Evolutionary conservation across 1,140 invertebrate species (phyloP).

Genomic region (Pseudobourletiella spinata): DNA sequence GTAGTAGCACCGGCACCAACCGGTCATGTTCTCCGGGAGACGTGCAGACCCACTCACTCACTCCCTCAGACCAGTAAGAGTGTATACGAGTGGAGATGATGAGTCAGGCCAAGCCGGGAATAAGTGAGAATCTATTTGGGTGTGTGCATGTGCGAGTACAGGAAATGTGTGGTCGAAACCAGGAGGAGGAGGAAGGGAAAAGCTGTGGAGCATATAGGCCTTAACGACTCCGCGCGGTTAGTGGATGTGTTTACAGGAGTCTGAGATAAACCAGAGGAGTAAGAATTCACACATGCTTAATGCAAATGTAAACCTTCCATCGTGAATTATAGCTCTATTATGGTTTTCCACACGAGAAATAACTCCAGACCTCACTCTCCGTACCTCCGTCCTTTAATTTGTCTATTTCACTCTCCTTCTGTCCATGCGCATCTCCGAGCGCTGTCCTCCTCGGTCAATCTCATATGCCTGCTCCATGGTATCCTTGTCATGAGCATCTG

Average conservation of each 20-base stretch:
- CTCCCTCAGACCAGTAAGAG: too few species aligned
- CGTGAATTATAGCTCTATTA: slow-evolving; percentile 19
- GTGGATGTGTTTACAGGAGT: slow-evolving; percentile 25
- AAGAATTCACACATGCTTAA: slow-evolving; percentile 1
- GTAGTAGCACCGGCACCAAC: too few species aligned
- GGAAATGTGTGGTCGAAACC: too few species aligned
- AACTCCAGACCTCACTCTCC: background rate
- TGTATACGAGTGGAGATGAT: too few species aligned
- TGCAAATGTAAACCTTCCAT: slow-evolving; percentile 16
- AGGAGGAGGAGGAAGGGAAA: too few species aligned
- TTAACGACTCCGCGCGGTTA: too few species aligned
- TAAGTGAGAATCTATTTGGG: too few species aligned
- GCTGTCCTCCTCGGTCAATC: background rate
- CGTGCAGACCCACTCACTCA: too few species aligned
- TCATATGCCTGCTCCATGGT: background rate
- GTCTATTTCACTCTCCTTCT: background rate
- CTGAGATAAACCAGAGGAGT: slow-evolving; percentile 23
- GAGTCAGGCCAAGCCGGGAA: too few species aligned
- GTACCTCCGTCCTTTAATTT: background rate
- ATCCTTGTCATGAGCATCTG: background rate
- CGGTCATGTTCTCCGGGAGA: too few species aligned
- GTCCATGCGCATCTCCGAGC: background rate
- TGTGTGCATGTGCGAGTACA: too few species aligned
- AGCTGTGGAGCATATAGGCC: too few species aligned
- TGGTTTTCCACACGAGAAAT: slow-evolving; percentile 5